A percentile compares a stretch with the other conserved stretches of the same genome.
Evolutionary conservation across 2,888 invertebrate genomes (phyloP).

Genomic region (Tetropium fuscum): DNA sequence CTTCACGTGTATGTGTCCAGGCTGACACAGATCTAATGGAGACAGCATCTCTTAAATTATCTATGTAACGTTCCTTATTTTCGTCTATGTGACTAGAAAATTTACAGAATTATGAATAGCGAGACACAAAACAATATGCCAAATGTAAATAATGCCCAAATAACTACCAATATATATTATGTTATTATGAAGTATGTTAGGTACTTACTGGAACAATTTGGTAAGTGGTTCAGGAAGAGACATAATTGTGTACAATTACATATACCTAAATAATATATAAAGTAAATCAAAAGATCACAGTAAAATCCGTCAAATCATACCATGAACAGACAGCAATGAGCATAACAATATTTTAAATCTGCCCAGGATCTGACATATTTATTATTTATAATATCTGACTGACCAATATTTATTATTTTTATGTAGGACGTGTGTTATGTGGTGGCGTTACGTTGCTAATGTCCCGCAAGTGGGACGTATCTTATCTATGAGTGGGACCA

Average conservation of each 20-base stretch:
- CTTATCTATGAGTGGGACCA: no score
- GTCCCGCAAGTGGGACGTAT: no score
- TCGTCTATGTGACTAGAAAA: constrained; percentile 82
- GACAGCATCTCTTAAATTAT: constrained; percentile 83
- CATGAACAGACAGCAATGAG: no score
- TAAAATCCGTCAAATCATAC: neutral
- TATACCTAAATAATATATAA: no score
- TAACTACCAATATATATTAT: neutral
- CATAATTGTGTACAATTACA: no score
- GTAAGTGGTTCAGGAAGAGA: constrained; percentile 13
- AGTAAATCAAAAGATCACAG: neutral
- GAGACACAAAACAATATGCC: constrained; percentile 13
- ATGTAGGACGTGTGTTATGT: no score
- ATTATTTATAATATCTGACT: no score
- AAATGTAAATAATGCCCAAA: neutral
- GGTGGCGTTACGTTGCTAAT: no score
- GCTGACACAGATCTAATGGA: constrained; percentile 95
- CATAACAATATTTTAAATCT: no score
- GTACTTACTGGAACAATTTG: constrained; percentile 23
- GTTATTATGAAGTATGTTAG: neutral
- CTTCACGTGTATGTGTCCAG: constrained; percentile 84
- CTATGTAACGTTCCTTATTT: constrained; percentile 80
- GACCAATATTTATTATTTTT: no score
- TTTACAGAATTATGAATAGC: constrained; percentile 15
- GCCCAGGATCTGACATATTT: no score